Percentiles rank a stretch among this genome's conserved stretches.
Evolutionary conservation across 2,113 vertebrate species (phyloP).

Genomic region (Dipodomys merriami): DNA sequence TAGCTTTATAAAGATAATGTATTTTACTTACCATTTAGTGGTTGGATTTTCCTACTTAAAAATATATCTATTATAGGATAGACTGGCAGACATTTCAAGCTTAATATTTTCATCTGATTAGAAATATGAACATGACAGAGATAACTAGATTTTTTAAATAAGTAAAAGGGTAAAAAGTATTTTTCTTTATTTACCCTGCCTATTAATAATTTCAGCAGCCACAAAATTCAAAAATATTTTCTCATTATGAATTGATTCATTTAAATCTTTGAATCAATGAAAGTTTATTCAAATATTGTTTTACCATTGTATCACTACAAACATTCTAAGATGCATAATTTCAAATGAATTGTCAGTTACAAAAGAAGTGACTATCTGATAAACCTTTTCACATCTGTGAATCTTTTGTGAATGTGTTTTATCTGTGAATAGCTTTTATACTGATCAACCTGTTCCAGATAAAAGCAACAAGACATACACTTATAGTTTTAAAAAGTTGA

Average conservation of each 20-base stretch:
- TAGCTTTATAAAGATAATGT: conserved; percentile 81
- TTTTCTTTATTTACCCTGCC: background rate
- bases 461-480: background rate
- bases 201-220: background rate
- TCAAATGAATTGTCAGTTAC: background rate
- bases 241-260: background rate
- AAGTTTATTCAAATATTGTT: background rate
- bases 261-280: background rate
- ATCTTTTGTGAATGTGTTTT: too few species aligned
- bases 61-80: conserved; percentile 73
- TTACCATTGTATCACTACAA: background rate
- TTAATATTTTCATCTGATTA: conserved; percentile 83
- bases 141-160: conserved; percentile 78
- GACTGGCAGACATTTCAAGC: conserved; percentile 74
- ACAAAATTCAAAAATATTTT: background rate
- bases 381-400: background rate
- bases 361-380: background rate
- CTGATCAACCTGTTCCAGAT: background rate
- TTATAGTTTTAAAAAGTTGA: background rate
- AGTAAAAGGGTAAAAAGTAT: conserved; percentile 43
- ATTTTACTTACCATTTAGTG: conserved; percentile 84
- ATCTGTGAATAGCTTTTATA: background rate
- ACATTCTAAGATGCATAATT: background rate
- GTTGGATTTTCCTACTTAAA: conserved; percentile 79
- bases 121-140: conserved; percentile 73